A percentile compares a stretch with the other conserved stretches of the same genome.
Conservation (phyloP, 2,888 invertebrate genomes). For the Papilio demoleus region DNA sequence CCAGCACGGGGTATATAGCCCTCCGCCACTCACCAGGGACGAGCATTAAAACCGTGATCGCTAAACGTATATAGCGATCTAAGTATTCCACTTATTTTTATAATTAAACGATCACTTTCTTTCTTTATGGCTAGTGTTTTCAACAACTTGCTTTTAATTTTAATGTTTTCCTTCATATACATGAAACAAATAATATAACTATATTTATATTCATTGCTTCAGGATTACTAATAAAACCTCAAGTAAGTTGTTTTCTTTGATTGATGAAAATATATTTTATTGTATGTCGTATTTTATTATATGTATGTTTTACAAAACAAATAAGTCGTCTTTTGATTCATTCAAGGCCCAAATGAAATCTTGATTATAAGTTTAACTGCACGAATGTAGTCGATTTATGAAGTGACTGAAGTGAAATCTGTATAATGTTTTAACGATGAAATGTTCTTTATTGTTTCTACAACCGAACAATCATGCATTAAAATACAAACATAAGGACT, state of each 20-base stretch:
- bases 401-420: too few relatives aligned
- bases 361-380: too few relatives aligned
- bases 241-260: not conserved
- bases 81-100: slow-evolving; percentile 34
- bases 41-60: slow-evolving; percentile 65
- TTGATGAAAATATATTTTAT: not conserved
- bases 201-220: not conserved
- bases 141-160: slow-evolving; percentile 26
- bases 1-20: slow-evolving; percentile 67
- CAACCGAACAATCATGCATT: too few relatives aligned
- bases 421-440: too few relatives aligned
- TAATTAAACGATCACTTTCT: slow-evolving; percentile 35
- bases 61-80: slow-evolving; percentile 44
- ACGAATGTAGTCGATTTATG: too few relatives aligned
- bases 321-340: too few relatives aligned
- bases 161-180: slow-evolving; percentile 1
- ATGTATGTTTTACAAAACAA: too few relatives aligned
- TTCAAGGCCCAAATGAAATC: too few relatives aligned
- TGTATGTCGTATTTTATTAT: too few relatives aligned
- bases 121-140: slow-evolving; percentile 4
- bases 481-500: too few relatives aligned
- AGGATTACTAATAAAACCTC: not conserved
- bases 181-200: not conserved
- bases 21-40: slow-evolving; percentile 71
- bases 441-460: too few relatives aligned